Conservation (phyloP, 92 coral and sea anemone species). For the Porites lobata region DNA sequence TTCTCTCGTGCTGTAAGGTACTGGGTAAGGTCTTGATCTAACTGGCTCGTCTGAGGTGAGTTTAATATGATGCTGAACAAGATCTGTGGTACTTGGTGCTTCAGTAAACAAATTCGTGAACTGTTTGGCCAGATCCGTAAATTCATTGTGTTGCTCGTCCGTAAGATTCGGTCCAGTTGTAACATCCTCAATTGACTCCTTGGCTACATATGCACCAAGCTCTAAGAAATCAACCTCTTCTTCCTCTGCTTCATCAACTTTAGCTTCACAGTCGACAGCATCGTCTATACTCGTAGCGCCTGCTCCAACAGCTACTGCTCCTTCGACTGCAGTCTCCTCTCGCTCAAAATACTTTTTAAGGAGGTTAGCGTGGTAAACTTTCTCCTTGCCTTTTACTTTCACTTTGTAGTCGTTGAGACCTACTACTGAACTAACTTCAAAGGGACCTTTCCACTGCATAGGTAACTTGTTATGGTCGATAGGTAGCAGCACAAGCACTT, state of each 20-base stretch:
- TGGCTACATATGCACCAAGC: slow-evolving; percentile 21
- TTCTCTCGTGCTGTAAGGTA: slow-evolving; percentile 58
- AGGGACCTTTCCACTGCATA: too few species aligned
- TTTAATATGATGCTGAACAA: slow-evolving; percentile 20
- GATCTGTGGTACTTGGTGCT: slow-evolving; percentile 51
- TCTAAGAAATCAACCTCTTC: slow-evolving; percentile 22
- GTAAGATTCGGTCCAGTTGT: slow-evolving; percentile 18
- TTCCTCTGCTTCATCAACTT: too few species aligned
- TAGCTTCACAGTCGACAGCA: too few species aligned
- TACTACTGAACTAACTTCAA: too few species aligned
- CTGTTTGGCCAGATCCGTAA: slow-evolving; percentile 22
- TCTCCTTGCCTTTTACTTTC: neutral
- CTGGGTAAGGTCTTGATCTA: slow-evolving; percentile 55
- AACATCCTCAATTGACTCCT: slow-evolving; percentile 30
- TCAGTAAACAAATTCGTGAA: slow-evolving; percentile 47
- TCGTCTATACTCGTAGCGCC: too few species aligned
- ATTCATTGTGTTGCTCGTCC: neutral
- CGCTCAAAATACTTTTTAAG: slow-evolving; percentile 36
- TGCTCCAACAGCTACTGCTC: too few species aligned
- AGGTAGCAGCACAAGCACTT: too few species aligned
- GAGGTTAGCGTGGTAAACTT: too few species aligned
- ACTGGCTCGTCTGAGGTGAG: slow-evolving; percentile 49
- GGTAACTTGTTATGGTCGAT: too few species aligned
- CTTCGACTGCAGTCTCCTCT: slow-evolving; percentile 5
- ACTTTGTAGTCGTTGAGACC: too few species aligned